Evolutionary conservation across 2,888 invertebrate species (phyloP), one percentile per base, ranked within the genome.

Genomic region (Lissocephala sabroskyi): DNA sequence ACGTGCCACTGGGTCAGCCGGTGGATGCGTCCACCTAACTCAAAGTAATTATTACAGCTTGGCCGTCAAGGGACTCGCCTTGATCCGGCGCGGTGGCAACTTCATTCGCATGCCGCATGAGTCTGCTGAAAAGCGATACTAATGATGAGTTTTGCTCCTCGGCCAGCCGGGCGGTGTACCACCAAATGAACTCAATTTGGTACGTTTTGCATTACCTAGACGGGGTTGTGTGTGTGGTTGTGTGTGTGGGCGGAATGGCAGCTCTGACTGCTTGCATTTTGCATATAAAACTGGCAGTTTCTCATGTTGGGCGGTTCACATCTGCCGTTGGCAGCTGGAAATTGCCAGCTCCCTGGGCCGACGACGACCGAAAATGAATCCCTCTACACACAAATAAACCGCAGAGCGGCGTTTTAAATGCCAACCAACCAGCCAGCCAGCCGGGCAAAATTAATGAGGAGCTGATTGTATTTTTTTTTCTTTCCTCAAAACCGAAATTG

Each of bases 71-170:
- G n/a, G n/a, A n/a, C n/a, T n/a, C n/a, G n/a, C n/a, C n/a, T n/a
- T n/a, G n/a, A n/a, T n/a, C n/a, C n/a, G n/a, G n/a, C n/a, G n/a
- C 35, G 16, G 16, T 16, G 16, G 13, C 30, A 41, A 46, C 57
- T 56, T 68, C 66, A 62, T 68, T 65, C 68, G 44, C 59, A 71
- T 67, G 67, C 70, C 60, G 46, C 50, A 49, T 59, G 57, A 56
- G 68, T 60, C 54, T 57, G 52, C 56, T 67, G 79, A 66, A 79
- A 79, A 79, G 79, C 80, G 79, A 80, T 79, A 79, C 79, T 79
- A 79, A 79, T 79, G 80, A 80, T 76, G 79, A 80, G 74, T 64
- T 66, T 59, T 59, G 52, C 54, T n/a, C n/a, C n/a, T n/a, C n/a
- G n/a, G n/a, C n/a, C n/a, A n/a, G n/a, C n/a, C n/a, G n/a, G n/a